Evolutionary conservation across 2,888 invertebrate species (phyloP).

Genomic region (Himalopsyche kuldschensis): DNA sequence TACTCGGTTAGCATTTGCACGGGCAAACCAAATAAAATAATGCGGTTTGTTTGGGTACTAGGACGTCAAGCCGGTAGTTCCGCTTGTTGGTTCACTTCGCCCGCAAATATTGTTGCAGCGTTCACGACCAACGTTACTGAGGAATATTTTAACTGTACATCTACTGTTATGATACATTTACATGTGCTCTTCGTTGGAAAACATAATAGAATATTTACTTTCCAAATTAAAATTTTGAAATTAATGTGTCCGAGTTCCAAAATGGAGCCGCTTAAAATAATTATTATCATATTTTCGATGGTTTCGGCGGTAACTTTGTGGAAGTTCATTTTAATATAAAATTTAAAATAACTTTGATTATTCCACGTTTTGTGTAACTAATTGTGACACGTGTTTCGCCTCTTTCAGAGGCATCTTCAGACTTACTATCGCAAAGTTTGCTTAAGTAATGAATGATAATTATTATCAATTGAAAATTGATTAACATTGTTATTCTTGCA

Average conservation of each 20-base stretch:
- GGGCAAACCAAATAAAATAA: neutral
- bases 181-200: neutral
- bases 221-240: neutral
- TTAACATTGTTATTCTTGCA: neutral
- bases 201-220: neutral
- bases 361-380: too few relatives aligned
- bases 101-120: neutral
- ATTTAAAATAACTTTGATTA: too few relatives aligned
- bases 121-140: neutral
- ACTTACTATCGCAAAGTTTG: too few relatives aligned
- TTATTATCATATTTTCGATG: too few relatives aligned
- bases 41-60: neutral
- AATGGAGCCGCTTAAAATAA: neutral
- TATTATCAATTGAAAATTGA: too few relatives aligned
- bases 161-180: neutral
- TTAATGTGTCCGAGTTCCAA: neutral
- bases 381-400: too few relatives aligned
- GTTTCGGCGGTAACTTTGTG: too few relatives aligned
- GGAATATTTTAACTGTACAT: neutral
- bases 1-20: neutral
- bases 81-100: neutral
- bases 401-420: too few relatives aligned
- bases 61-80: neutral
- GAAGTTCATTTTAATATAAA: too few relatives aligned
- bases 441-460: too few relatives aligned